Base-by-base conservation (phyloP, 2,113 vertebrate species). In the Limnothrissa miodon region DNA sequence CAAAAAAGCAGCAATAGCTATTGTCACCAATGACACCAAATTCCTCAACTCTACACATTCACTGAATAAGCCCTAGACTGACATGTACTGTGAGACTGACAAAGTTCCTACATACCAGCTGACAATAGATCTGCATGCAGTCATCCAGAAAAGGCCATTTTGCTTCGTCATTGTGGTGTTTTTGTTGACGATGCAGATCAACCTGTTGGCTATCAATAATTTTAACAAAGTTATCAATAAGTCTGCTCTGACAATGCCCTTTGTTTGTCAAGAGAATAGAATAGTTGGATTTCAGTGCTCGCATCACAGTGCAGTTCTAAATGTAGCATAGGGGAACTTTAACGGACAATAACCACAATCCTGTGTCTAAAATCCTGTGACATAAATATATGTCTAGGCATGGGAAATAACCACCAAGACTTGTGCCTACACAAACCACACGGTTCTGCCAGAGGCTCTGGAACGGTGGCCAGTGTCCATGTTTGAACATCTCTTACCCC, bases 341-440 rank as follows among this genome's bases (percentile, higher is more conserved):
- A 4, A 53, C 48, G 19, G 0, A 21, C 17, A 19, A 13, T 19
- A 0, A 19, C 2, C 13, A 51, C 15, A 51, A 17, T 42, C 2
- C 42, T 42, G 42, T 42, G 6, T 42, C 6, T 36, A 36, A 36
- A 1, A 1, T 70, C 29, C 81, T 42, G n/a, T n/a, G n/a, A n/a
- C n/a, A n/a, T n/a, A n/a, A n/a, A n/a, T n/a, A 29, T 53, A 29
- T 59, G 53, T 51, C 11, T 59, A 97, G 96, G 95, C 96, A 29
- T 97, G 96, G 96, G 95, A 97, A 62, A 92, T 97, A 91, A 97
- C 96, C 0, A 94, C 92, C n/a, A 92, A 85, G 89, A 96, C 96
- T 1, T 96, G 96, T 2, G 96, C 96, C 0, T 97, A 97, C 83
- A 97, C 96, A 88, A 97, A 97, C 91, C 96, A 97, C 90, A 97